These are phyloP conservation scores for Aurelia aurita DNA, from an alignment of 30 jellyfish, hydroid and myxozoan species.

Conservation along the genomic window DNA sequence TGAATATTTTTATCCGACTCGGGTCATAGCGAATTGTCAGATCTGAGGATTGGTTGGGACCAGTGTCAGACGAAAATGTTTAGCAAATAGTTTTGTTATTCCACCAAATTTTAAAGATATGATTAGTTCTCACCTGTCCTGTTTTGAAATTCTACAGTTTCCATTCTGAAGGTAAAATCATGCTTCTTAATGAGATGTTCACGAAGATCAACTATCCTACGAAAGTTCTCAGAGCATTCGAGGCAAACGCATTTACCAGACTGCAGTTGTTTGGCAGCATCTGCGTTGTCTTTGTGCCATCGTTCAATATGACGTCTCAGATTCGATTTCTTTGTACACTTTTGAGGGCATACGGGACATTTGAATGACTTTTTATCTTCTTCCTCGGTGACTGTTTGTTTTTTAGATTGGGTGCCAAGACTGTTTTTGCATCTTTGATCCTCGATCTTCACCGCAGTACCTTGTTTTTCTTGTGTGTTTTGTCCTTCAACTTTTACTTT, in stretches of 20 bases:
- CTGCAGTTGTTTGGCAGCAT: background rate
- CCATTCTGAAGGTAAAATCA: background rate
- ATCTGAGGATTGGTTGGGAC: no score
- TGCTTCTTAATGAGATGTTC: background rate
- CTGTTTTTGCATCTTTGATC: no score
- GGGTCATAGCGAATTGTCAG: no score
- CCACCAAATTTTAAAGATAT: no score
- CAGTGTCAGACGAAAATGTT: no score
- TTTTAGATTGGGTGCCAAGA: no score
- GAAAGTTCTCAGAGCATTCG: background rate
- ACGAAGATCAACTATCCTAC: background rate
- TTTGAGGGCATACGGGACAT: background rate
- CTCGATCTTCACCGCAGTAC: no score
- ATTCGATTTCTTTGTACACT: background rate
- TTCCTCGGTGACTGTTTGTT: background rate
- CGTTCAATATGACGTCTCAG: conserved; percentile 2
- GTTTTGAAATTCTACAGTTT: background rate
- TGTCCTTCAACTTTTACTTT: background rate
- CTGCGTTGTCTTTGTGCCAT: background rate
- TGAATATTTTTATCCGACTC: no score
- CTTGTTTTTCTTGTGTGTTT: background rate
- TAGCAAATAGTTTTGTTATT: no score
- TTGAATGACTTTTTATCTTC: background rate
- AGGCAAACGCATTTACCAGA: conserved; percentile 1
- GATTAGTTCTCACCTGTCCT: background rate